phyloP scores from a whole-genome alignment of 2,797 vertebrate genomes.

The Coendou prehensilis region DNA sequence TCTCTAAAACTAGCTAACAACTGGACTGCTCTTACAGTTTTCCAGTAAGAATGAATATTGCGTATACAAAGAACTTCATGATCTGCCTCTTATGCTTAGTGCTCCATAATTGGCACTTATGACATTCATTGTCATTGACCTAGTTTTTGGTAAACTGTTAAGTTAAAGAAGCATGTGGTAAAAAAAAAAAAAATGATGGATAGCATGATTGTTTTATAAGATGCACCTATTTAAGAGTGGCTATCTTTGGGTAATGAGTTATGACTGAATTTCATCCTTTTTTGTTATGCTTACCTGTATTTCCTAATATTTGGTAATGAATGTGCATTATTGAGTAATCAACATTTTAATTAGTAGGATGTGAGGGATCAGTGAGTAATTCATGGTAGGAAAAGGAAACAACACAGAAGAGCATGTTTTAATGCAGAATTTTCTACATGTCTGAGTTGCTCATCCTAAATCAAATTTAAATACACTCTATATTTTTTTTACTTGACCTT shows the following conservation, averaged over 20 bases:
- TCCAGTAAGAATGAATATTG: neutral
- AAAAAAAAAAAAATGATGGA: neutral
- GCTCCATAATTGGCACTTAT: neutral
- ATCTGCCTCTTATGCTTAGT: neutral
- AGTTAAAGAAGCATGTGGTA: neutral
- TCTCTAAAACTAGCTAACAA: neutral
- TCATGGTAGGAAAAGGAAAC: neutral
- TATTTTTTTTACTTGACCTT: neutral
- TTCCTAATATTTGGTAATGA: slow-evolving; percentile 46
- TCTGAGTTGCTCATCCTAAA: neutral
- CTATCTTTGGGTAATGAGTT: neutral
- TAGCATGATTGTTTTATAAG: neutral
- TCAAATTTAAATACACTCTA: slow-evolving; percentile 17
- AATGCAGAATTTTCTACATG: neutral
- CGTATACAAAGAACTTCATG: neutral
- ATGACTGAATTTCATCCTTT: neutral
- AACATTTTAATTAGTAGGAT: slow-evolving; percentile 42
- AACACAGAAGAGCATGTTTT: neutral
- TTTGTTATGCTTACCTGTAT: neutral
- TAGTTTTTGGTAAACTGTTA: neutral
- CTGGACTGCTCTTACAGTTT: neutral
- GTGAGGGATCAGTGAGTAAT: neutral
- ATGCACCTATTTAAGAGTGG: neutral
- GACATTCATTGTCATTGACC: neutral
- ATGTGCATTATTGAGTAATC: slow-evolving; percentile 8